Evolutionary conservation across 2,797 vertebrate species (phyloP).

Genomic region (Odontamblyopus lacepedii): DNA sequence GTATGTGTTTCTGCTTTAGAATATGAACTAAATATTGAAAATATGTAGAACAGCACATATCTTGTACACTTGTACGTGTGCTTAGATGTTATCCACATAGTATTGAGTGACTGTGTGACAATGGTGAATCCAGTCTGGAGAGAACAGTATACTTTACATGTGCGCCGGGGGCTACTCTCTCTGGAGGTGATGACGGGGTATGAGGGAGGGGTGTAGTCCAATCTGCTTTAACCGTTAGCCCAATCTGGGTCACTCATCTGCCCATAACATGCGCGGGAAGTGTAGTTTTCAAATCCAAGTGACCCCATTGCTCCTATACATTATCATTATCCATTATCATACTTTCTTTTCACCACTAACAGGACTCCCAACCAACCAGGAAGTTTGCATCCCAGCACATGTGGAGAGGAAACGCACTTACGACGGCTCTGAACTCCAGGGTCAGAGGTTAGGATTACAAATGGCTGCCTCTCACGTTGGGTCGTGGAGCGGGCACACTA

Average conservation of each 20-base stretch:
- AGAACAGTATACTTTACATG: constrained; percentile 25
- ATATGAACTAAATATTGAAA: neutral
- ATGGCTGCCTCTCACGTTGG: constrained; percentile 66
- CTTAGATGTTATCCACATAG: neutral
- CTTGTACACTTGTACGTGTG: neutral
- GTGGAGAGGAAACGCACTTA: constrained; percentile 56
- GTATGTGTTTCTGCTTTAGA: neutral
- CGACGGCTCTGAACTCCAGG: constrained; percentile 48
- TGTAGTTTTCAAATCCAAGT: constrained; percentile 28
- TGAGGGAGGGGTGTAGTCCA: constrained; percentile 25
- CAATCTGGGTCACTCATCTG: constrained; percentile 65
- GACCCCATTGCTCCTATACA: constrained; percentile 60
- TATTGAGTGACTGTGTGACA: constrained; percentile 37
- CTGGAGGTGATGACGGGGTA: constrained; percentile 11
- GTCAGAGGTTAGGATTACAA: constrained; percentile 69
- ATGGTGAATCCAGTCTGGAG: constrained; percentile 27
- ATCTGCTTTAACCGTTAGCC: constrained; percentile 55
- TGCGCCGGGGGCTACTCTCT: constrained; percentile 32
- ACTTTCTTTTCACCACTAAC: constrained; percentile 59
- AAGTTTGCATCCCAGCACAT: constrained; percentile 46
- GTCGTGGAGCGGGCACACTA: constrained; percentile 36
- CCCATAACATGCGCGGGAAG: constrained; percentile 13
- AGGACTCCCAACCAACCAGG: constrained; percentile 44
- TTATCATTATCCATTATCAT: constrained; percentile 33
- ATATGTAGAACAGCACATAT: neutral